phyloP scores from a whole-genome alignment of 2,797 vertebrate genomes.

The Chlorospingus semifuscus region DNA sequence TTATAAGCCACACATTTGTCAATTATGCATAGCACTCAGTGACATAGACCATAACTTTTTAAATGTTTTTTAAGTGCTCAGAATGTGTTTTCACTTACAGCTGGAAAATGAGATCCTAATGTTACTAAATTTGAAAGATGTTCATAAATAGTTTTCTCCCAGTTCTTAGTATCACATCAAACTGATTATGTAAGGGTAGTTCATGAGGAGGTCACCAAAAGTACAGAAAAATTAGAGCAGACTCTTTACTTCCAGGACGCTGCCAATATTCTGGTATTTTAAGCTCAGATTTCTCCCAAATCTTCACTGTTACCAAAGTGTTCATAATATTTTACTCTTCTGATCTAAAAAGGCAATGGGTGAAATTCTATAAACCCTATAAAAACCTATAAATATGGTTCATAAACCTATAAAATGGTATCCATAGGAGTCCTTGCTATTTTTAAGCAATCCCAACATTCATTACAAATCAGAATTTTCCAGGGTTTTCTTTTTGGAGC shows the following conservation, averaged over 20 bases:
- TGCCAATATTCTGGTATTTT: background rate
- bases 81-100: background rate
- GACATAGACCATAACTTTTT: background rate
- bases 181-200: background rate
- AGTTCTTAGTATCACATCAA: background rate
- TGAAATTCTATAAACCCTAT: background rate
- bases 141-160: background rate
- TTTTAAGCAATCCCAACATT: background rate
- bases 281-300: background rate
- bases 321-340: background rate
- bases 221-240: background rate
- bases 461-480: background rate
- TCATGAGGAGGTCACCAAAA: background rate
- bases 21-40: background rate
- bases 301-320: background rate
- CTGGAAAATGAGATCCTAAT: background rate
- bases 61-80: background rate
- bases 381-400: background rate
- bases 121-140: background rate
- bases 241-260: background rate
- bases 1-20: background rate
- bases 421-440: background rate
- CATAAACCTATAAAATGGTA: background rate
- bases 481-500: background rate
- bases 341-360: background rate